A percentile compares a stretch with the other conserved stretches of the same genome.
Evolutionary conservation across 2,888 invertebrate species (phyloP).

Genomic region (Mesorhabditis spiculigera): DNA sequence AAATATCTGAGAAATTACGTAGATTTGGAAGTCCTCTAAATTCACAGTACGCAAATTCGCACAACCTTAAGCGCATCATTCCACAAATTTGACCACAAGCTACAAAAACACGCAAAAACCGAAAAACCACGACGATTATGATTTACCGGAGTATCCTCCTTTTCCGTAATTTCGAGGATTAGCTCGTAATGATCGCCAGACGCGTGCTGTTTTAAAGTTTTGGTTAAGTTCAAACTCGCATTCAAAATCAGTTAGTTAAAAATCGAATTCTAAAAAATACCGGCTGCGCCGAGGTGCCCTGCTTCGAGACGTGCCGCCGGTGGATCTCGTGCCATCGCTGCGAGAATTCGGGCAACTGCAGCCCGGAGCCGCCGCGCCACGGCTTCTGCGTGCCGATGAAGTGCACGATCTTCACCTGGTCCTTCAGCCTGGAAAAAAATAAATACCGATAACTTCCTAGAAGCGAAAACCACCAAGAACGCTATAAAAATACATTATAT

Average conservation of each 20-base stretch:
- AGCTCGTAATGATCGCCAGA: too few species aligned
- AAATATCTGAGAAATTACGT: too few species aligned
- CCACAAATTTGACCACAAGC: neutral
- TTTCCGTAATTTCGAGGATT: too few species aligned
- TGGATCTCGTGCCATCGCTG: constrained; percentile 92
- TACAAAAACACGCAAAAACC: neutral
- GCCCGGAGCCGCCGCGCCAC: constrained; percentile 67
- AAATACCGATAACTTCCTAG: neutral
- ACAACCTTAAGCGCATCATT: neutral
- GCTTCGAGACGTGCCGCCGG: constrained; percentile 76
- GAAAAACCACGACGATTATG: too few species aligned
- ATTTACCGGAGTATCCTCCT: too few species aligned
- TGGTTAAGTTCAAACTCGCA: neutral
- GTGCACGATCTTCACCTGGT: constrained; percentile 85
- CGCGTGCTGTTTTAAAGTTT: too few species aligned
- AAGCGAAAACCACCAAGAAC: neutral
- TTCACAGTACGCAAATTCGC: too few species aligned
- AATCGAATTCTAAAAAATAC: neutral
- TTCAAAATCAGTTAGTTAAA: neutral
- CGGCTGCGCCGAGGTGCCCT: constrained; percentile 28
- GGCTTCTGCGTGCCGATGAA: constrained; percentile 94
- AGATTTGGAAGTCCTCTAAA: too few species aligned
- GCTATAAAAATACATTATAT: too few species aligned
- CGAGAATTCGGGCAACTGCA: constrained; percentile 37
- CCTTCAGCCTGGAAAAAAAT: neutral